Evolutionary conservation across 2,113 vertebrate genomes (phyloP), one percentile per base, ranked within the genome.

Genomic region (Tenrec ecaudatus): DNA sequence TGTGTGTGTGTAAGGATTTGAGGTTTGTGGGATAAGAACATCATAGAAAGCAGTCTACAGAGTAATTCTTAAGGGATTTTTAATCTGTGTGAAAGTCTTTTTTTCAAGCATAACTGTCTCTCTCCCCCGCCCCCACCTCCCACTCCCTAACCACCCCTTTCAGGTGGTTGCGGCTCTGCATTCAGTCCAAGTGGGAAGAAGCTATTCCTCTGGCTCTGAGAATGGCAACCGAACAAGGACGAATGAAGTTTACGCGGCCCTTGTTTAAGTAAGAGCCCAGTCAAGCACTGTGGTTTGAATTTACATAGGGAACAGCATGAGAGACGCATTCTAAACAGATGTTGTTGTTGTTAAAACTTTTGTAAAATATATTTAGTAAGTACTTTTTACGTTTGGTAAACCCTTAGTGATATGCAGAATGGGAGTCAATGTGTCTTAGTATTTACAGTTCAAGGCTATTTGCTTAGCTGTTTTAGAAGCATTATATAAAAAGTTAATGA

Each of bases 201-300:
- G 98, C 98, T 1, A 98, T 99, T 96, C 98, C 99, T 76, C 82
- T 99, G 96, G 99, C 99, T 77, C 95, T 99, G 84, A 98, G 98
- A 98, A 99, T 99, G 99, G 99, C 98, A 3, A 99, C 98, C 1
- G 98, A 99, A 43, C 99, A 99, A 97, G 99, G 99, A 88, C 98
- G 99, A 94, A 98, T 99, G 99, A 99, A 99, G 95, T 99, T 99
- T 95, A 99, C 99, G 2, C 98, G 99, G 1, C 99, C 99, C 0
- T 97, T 99, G 85, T 99, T 99, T 97, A 99, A 98, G 99, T 99
- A 98, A 98, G 96, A 94, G 36, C 89, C 62, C 40, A 57, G 2
- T 92, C 75, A 88, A 6, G 66, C 31, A 33, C 4, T 12, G 5
- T 53, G 14, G 27, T 84, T 89, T 76, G 25, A 64, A 62, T 58